Evolutionary conservation across 1,140 invertebrate species (phyloP).

Genomic region (Sarcophaga bullata): DNA sequence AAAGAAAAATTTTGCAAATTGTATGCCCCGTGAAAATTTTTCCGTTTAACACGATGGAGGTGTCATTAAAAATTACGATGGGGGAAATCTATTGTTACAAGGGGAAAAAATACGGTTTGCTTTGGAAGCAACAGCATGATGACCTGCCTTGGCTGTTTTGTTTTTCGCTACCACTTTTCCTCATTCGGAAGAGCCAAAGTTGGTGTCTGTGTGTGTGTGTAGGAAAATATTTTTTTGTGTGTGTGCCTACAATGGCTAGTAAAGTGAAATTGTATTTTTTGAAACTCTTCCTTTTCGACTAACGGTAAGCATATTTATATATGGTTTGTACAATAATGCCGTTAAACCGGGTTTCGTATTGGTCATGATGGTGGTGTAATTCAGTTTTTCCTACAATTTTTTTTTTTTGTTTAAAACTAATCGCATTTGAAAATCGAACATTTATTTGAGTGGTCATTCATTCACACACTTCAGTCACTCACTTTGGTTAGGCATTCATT

Average conservation of each 20-base stretch:
- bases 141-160: no score
- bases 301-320: background rate
- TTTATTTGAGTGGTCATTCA: background rate
- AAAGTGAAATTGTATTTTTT: background rate
- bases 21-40: background rate
- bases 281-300: background rate
- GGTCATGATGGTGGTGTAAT: background rate
- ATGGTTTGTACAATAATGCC: background rate
- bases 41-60: conserved; percentile 5
- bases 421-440: conserved; percentile 16
- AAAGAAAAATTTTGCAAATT: conserved; percentile 2
- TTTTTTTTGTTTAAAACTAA: background rate
- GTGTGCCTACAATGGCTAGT: background rate
- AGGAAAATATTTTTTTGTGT: background rate
- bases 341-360: background rate
- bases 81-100: background rate
- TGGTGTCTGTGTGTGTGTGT: background rate
- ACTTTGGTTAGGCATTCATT: background rate
- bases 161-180: no score
- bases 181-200: no score
- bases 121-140: no score
- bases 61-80: background rate
- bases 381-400: background rate
- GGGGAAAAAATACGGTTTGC: no score
- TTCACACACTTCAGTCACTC: background rate